These are phyloP conservation scores for Chloroceryle amazona DNA, from an alignment of 2,797 vertebrate species.

Conservation along the genomic window DNA sequence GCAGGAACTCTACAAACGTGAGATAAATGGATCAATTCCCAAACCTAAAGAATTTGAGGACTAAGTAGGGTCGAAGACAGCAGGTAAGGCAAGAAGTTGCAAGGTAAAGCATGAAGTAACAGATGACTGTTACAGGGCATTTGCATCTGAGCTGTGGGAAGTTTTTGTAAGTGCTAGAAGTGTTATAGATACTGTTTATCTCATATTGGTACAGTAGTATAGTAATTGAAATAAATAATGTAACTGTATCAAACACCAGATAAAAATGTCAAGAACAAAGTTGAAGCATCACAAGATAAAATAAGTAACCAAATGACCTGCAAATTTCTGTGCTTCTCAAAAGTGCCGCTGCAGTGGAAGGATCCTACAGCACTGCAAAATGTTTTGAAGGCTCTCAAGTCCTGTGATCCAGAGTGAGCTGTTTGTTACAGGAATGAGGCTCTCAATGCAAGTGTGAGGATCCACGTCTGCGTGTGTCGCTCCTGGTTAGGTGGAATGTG, in stretches of 20 bases:
- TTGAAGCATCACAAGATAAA: neutral
- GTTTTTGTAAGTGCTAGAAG: neutral
- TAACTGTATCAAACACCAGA: neutral
- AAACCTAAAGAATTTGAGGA: neutral
- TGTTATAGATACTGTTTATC: neutral
- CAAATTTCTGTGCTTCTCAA: neutral
- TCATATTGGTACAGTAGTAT: neutral
- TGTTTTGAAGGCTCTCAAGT: neutral
- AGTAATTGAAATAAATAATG: neutral
- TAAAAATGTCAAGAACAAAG: neutral
- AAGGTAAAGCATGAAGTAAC: neutral
- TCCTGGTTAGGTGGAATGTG: neutral
- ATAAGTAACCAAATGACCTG: neutral
- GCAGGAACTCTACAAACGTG: neutral
- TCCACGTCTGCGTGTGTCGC: neutral
- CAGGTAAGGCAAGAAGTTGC: neutral
- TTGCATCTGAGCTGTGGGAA: neutral
- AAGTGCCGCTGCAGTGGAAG: neutral
- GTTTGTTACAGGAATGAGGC: neutral
- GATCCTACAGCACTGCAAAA: neutral
- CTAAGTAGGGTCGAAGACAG: neutral
- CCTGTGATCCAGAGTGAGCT: neutral
- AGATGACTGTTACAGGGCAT: neutral
- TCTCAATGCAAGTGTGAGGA: neutral
- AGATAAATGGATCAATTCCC: neutral